Evolutionary conservation across 2,113 vertebrate genomes (phyloP), one percentile per base, ranked within the genome.

Genomic region (Zootoca vivipara): DNA sequence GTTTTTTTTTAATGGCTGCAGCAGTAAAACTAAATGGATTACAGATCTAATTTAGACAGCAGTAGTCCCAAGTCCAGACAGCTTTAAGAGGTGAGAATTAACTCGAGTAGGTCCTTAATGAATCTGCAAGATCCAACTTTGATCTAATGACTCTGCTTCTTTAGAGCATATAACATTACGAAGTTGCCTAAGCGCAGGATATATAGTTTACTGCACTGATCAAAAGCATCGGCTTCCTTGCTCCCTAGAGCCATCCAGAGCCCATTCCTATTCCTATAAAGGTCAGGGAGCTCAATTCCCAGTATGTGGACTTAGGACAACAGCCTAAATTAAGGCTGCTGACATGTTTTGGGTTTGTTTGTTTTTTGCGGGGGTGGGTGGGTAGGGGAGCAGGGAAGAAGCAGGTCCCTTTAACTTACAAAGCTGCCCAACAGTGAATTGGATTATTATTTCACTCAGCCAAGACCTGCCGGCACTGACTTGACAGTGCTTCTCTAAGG

Each of bases 1-100:
- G 22, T 12, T 62, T 42, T 52, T 5, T 46, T 46, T 52, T 10
- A 84, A 56, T 87, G 24, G 33, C 73, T 78, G 62, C 5, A 77
- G 58, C 73, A 40, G 62, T 88, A 88, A 83, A 83, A 83, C 62
- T 78, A 88, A 88, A 88, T 83, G 62, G 81, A 78, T 88, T 83
- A 83, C 81, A 88, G 81, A 83, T 83, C 62, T 88, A 83, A 83
- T 88, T 78, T 83, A 83, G 62, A 40, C 62, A 77, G 73, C 73
- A 69, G 81, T 69, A 83, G 40, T 35, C 81, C 81, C 33, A 67
- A 69, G 40, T 78, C 64, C 73, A 83, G 81, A 83, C 81, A 88
- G 81, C 73, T 88, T 88, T 88, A 88, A 83, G 62, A 88, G 30
- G 33, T 83, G 81, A 83, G 74, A 83, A 78, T 78, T 88, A 15